A percentile compares a stretch with the other conserved stretches of the same genome.
Evolutionary conservation across 2,113 vertebrate species (phyloP).

Genomic region (Phaetusa simplex): DNA sequence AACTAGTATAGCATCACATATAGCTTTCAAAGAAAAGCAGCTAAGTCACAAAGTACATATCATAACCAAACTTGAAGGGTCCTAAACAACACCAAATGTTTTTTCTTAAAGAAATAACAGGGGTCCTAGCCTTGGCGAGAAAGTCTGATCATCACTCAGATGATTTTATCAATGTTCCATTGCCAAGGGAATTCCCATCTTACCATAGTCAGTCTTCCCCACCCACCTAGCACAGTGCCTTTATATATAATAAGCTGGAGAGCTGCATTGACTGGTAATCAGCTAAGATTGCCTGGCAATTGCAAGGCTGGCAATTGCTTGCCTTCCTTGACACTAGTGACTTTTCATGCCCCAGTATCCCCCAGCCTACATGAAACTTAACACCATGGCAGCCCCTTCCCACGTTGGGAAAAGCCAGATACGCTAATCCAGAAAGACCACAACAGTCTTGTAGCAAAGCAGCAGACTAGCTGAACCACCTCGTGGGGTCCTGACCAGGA

Average conservation of each 20-base stretch:
- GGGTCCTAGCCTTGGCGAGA: neutral
- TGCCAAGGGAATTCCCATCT: neutral
- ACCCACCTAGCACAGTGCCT: neutral
- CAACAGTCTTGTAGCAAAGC: neutral
- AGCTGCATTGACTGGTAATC: neutral
- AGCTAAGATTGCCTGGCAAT: neutral
- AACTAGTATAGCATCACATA: neutral
- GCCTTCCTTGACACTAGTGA: neutral
- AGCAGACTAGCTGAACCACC: neutral
- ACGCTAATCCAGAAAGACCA: neutral
- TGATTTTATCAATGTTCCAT: neutral
- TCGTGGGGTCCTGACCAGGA: neutral
- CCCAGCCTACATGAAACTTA: neutral
- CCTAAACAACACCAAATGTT: neutral
- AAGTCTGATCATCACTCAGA: neutral
- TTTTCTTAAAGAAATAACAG: neutral
- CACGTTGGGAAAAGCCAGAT: neutral
- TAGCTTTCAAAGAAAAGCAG: neutral
- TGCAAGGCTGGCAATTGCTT: too few species aligned
- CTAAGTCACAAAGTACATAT: neutral
- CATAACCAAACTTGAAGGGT: neutral
- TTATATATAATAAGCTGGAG: neutral
- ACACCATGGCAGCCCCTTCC: neutral
- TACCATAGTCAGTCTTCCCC: neutral
- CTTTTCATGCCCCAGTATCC: neutral